A percentile compares a stretch with the other conserved stretches of the same genome.
phyloP scores from a whole-genome alignment of 2,888 invertebrate species.

The Cheiracanthium punctorium region DNA sequence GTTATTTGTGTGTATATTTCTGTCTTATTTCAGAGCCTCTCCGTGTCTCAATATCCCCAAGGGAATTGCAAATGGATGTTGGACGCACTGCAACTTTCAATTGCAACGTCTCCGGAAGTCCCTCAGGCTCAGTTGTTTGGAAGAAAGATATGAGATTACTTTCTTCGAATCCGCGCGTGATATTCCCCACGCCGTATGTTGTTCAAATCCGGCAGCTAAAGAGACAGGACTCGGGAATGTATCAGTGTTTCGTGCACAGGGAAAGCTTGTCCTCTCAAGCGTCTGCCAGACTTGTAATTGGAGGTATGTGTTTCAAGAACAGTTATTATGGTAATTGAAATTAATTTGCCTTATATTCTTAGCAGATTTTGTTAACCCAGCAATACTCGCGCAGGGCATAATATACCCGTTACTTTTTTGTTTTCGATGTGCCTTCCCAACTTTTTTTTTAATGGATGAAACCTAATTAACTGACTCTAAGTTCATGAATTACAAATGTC shows the following conservation, averaged over 20 bases:
- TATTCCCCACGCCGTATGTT: slow-evolving; percentile 50
- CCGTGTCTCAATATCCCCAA: slow-evolving; percentile 43
- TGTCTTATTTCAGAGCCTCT: slow-evolving; percentile 45
- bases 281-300: slow-evolving; percentile 65
- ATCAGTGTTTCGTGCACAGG: slow-evolving; percentile 69
- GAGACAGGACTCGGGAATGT: slow-evolving; percentile 67
- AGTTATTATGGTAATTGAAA: no score
- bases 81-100: slow-evolving; percentile 65
- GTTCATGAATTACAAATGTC: no score
- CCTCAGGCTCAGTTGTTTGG: slow-evolving; percentile 68
- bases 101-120: slow-evolving; percentile 67
- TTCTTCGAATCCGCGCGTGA: slow-evolving; percentile 45
- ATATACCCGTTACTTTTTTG: no score
- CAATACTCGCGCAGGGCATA: no score
- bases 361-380: no score
- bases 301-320: no score
- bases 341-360: no score
- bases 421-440: no score
- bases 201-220: slow-evolving; percentile 64
- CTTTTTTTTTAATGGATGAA: no score
- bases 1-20: no score
- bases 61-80: slow-evolving; percentile 60
- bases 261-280: slow-evolving; percentile 67
- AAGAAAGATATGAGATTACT: slow-evolving; percentile 66
- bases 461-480: no score